A percentile compares a stretch with the other conserved stretches of the same genome.
Conservation (phyloP, 2,888 invertebrate species). For the Deilephila porcellus region DNA sequence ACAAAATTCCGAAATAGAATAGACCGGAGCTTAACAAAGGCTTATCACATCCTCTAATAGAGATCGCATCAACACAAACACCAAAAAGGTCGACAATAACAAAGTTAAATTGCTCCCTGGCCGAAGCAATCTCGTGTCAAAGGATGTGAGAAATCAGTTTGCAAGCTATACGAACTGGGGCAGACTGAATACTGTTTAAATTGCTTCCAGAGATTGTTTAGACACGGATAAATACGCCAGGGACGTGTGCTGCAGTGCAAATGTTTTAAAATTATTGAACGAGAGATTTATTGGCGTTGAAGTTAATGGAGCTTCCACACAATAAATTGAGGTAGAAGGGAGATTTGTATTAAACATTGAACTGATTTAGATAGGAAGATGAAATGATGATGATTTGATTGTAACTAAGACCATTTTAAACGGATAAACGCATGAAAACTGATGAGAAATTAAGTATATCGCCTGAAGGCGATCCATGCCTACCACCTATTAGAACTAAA, state of each 20-base stretch:
- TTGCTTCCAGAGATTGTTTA: constrained; percentile 16
- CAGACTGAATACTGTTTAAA: not conserved
- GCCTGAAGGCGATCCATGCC: no score
- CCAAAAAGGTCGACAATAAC: not conserved
- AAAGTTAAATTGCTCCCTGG: constrained; percentile 4
- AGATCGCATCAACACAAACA: not conserved
- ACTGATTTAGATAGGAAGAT: no score
- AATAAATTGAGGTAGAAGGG: not conserved
- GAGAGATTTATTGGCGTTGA: not conserved
- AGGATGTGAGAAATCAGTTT: constrained; percentile 12
- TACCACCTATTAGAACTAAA: no score
- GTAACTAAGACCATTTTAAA: no score
- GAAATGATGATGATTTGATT: no score
- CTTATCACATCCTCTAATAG: not conserved
- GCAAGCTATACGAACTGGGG: constrained; percentile 7
- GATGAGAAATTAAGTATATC: no score
- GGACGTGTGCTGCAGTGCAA: not conserved
- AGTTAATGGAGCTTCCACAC: not conserved
- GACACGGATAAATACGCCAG: not conserved
- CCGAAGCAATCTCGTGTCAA: constrained; percentile 8
- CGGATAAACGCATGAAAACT: no score
- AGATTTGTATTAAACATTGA: not conserved
- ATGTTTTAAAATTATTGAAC: constrained; percentile 5
- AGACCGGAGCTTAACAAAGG: no score
- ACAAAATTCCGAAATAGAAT: no score